These are phyloP conservation scores for Perognathus longimembris DNA, from an alignment of 2,113 vertebrate species.

Conservation along the genomic window DNA sequence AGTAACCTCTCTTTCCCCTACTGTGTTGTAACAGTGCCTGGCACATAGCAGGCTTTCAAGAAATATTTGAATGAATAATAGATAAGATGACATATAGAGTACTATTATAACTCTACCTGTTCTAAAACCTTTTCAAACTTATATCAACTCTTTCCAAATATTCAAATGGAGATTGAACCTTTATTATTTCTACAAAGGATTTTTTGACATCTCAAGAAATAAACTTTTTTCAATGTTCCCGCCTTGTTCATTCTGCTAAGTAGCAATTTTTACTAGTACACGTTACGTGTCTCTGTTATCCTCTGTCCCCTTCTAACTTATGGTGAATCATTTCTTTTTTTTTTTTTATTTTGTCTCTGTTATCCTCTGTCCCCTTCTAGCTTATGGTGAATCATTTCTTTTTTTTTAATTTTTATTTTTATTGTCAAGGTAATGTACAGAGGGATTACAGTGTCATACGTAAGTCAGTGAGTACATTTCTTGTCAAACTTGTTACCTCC, in stretches of 20 bases:
- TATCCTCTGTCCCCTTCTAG: background rate
- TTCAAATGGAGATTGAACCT: background rate
- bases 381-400: slow-evolving; percentile 16
- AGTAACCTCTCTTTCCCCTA: background rate
- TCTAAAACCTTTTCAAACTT: background rate
- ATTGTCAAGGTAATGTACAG: too few relatives aligned
- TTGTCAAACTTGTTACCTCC: too few relatives aligned
- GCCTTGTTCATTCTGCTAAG: background rate
- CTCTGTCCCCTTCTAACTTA: background rate
- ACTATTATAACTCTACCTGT: background rate
- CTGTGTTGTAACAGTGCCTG: background rate
- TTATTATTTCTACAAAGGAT: slow-evolving; percentile 3
- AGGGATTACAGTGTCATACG: too few relatives aligned
- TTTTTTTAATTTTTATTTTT: too few relatives aligned
- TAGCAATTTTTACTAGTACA: background rate
- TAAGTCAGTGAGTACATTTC: too few relatives aligned
- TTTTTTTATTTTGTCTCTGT: too few relatives aligned
- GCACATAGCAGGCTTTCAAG: background rate
- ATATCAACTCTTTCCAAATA: background rate
- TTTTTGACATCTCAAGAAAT: background rate
- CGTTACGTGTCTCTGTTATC: background rate
- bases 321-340: background rate
- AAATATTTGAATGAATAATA: background rate
- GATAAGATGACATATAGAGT: background rate
- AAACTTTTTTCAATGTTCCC: background rate